Evolutionary conservation across 2,113 vertebrate genomes (phyloP).

Genomic region (Grammomys dolichurus): DNA sequence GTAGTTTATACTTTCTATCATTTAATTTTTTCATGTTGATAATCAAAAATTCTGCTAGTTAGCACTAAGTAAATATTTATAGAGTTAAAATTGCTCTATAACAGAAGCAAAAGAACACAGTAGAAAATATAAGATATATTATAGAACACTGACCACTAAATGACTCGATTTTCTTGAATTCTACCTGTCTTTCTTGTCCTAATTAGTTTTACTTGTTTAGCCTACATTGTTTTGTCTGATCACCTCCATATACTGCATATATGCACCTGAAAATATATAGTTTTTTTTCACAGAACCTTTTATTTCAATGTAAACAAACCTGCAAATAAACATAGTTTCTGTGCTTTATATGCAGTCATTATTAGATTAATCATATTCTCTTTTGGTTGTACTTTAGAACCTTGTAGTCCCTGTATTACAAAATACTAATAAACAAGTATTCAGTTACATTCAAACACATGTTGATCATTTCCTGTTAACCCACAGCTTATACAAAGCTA

Average conservation of each 20-base stretch:
- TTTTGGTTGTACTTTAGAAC: background rate
- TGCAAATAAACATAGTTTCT: constrained; percentile 1
- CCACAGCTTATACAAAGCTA: background rate
- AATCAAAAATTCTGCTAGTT: constrained; percentile 28
- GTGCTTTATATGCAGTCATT: background rate
- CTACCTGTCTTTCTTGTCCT: constrained; percentile 45
- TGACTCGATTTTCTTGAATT: constrained; percentile 49
- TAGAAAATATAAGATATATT: background rate
- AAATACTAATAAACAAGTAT: constrained; percentile 32
- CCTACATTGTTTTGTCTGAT: background rate
- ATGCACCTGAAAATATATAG: background rate
- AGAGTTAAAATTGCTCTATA: background rate
- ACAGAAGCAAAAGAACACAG: background rate
- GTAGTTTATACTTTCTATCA: background rate
- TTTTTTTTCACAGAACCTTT: background rate
- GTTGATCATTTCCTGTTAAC: background rate
- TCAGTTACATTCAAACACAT: constrained; percentile 14
- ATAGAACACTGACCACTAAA: background rate
- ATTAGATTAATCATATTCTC: background rate
- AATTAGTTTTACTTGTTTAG: background rate
- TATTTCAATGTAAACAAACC: background rate
- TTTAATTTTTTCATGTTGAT: constrained; percentile 1
- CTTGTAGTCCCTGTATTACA: constrained; percentile 10
- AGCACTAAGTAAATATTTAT: constrained; percentile 37
- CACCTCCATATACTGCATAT: background rate